Conservation (phyloP, 2,888 invertebrate species). For the Lasioglossum pauxillum region DNA sequence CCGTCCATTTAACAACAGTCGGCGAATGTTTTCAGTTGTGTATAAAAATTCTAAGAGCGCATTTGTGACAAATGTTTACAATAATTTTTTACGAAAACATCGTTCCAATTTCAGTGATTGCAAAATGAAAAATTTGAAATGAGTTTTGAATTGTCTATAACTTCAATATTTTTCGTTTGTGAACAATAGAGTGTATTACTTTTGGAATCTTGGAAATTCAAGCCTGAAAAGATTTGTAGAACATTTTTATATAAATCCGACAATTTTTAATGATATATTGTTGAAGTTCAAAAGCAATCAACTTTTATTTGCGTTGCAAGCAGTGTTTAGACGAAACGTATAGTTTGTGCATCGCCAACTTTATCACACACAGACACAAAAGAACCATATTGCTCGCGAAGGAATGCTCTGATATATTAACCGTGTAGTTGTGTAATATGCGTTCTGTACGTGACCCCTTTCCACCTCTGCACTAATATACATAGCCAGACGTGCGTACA, state of each 20-base stretch:
- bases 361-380: not conserved
- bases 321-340: too few species aligned
- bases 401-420: slow-evolving; percentile 46
- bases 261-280: not conserved
- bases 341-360: not conserved
- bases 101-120: not conserved
- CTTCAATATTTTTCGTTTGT: not conserved
- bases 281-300: not conserved
- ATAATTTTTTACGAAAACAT: not conserved
- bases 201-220: not conserved
- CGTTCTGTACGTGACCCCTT: slow-evolving; percentile 44
- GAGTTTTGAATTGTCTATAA: too few species aligned
- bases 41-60: not conserved
- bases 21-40: not conserved
- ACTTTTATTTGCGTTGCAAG: not conserved
- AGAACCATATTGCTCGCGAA: not conserved
- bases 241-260: not conserved
- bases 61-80: not conserved
- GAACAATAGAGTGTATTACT: not conserved
- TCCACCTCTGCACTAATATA: slow-evolving; percentile 61
- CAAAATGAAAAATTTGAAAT: not conserved
- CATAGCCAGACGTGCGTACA: slow-evolving; percentile 34
- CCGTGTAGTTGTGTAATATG: slow-evolving; percentile 42
- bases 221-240: not conserved
- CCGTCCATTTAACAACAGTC: not conserved